Percentiles rank a stretch among this genome's conserved stretches.
Conservation (phyloP, 2,113 vertebrate genomes). For the Phylloscopus trochiloides region DNA sequence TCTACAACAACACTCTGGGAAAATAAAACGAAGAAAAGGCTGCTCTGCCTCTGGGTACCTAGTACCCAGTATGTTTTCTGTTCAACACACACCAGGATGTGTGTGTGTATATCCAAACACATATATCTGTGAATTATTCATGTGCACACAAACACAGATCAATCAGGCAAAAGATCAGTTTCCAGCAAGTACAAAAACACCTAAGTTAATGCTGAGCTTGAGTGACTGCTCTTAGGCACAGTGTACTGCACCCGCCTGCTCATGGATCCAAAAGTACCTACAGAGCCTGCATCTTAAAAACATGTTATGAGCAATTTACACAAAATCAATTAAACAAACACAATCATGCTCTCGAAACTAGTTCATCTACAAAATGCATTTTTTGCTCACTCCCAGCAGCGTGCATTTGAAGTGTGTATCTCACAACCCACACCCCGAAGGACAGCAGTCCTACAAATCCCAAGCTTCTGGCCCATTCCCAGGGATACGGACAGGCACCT, state of each 20-base stretch:
- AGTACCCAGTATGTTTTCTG: rapidly evolving
- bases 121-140: not conserved
- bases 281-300: not conserved
- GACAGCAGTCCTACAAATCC: not conserved
- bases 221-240: not conserved
- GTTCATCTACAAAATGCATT: not conserved
- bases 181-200: not conserved
- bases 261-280: rapidly evolving
- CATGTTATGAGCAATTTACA: not conserved
- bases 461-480: not conserved
- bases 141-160: conserved; percentile 7
- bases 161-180: not conserved
- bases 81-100: not conserved
- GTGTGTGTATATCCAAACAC: not conserved
- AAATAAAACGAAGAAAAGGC: not conserved
- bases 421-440: too few species aligned
- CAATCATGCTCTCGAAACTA: not conserved
- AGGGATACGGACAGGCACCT: not conserved
- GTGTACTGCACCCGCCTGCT: rapidly evolving
- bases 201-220: not conserved
- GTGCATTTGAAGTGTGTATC: rapidly evolving
- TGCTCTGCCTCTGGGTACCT: not conserved
- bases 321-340: not conserved
- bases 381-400: not conserved
- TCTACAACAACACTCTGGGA: not conserved